phyloP scores from a whole-genome alignment of 2,113 vertebrate genomes.

The Anthoscopus minutus region DNA sequence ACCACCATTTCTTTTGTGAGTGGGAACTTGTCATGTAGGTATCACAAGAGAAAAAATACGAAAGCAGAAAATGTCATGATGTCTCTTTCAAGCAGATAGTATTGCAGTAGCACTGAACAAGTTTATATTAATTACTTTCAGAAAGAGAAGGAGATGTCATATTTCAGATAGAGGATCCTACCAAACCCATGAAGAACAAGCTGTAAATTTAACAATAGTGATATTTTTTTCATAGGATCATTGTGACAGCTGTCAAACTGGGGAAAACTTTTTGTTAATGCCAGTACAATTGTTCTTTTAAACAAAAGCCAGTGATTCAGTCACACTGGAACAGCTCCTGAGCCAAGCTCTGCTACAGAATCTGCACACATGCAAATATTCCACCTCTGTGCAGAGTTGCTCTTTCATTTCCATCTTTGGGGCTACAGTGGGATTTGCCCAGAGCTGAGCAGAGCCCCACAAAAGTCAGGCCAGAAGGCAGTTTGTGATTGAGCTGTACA shows the following conservation, averaged over 20 bases:
- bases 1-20: not conserved
- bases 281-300: conserved; percentile 8
- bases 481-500: not conserved
- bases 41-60: conserved; percentile 12
- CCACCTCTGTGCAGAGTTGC: not conserved
- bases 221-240: not conserved
- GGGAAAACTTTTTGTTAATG: conserved; percentile 30
- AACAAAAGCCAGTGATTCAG: conserved; percentile 36
- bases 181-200: not conserved
- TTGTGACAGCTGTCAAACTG: conserved; percentile 39
- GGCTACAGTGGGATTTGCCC: not conserved
- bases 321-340: not conserved
- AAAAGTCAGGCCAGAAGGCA: not conserved
- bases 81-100: conserved; percentile 10
- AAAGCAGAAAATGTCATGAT: not conserved
- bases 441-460: not conserved
- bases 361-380: not conserved
- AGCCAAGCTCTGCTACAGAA: not conserved
- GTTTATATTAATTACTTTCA: conserved; percentile 32
- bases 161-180: conserved; percentile 9
- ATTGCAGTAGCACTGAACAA: not conserved
- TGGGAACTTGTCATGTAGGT: not conserved
- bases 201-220: not conserved
- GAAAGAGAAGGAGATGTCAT: conserved; percentile 1
- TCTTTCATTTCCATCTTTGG: not conserved